Percentiles rank a stretch among this genome's conserved stretches.
Conservation (phyloP, 2,113 vertebrate genomes). For the Alligator sinensis region DNA sequence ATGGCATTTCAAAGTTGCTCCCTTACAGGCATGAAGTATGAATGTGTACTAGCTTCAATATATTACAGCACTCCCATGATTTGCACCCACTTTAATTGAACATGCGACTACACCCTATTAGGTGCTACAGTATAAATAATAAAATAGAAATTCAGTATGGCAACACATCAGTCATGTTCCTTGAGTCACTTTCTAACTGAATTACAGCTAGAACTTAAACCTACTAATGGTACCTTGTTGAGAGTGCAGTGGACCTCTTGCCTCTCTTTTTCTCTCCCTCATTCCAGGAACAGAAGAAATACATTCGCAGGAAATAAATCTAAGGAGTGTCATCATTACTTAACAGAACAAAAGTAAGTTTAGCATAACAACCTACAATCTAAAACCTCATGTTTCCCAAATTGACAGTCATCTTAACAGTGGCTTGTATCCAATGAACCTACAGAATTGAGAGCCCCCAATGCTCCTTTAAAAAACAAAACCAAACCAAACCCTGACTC, state of each 20-base stretch:
- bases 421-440: too few species aligned
- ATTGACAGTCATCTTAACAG: slow-evolving; percentile 9
- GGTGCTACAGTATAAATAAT: too few species aligned
- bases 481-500: neutral
- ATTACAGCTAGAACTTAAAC: neutral
- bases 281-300: too few species aligned
- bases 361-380: neutral
- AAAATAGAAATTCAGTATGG: too few species aligned
- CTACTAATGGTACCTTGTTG: neutral
- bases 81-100: too few species aligned
- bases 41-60: too few species aligned
- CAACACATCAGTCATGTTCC: neutral
- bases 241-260: neutral
- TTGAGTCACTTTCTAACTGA: neutral
- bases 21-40: too few species aligned
- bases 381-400: neutral
- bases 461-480: neutral
- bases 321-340: neutral
- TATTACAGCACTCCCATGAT: too few species aligned
- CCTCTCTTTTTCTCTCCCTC: too few species aligned
- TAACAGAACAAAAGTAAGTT: neutral
- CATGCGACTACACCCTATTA: too few species aligned
- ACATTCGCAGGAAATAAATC: neutral
- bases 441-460: too few species aligned
- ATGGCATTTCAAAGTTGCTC: too few species aligned